Evolutionary conservation across 2,113 vertebrate genomes (phyloP).

Genomic region (Uropsilus gracilis): DNA sequence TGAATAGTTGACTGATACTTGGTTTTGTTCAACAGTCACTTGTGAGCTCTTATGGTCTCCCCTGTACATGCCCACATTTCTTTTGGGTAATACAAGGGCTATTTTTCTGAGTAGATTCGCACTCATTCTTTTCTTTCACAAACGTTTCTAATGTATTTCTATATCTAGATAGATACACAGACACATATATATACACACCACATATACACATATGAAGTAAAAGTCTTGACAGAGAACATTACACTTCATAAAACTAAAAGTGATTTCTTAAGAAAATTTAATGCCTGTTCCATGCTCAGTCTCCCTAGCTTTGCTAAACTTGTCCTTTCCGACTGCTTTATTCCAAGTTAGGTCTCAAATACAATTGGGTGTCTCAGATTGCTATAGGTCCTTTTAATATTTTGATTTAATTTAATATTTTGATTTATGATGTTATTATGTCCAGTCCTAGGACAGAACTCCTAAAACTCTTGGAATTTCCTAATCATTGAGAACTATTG

Average conservation of each 20-base stretch:
- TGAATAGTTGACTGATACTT: background rate
- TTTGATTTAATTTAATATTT: background rate
- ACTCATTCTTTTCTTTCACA: background rate
- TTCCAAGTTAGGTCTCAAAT: background rate
- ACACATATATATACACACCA: no score
- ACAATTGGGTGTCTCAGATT: background rate
- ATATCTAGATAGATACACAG: no score
- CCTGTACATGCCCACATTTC: background rate
- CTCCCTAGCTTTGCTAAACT: background rate
- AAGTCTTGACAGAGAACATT: background rate
- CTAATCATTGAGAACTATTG: background rate
- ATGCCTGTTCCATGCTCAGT: background rate
- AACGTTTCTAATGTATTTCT: background rate
- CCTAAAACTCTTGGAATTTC: background rate
- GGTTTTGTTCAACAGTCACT: background rate
- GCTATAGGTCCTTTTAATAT: background rate
- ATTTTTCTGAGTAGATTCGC: background rate
- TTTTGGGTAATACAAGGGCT: background rate
- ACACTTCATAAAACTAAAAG: conserved; percentile 8
- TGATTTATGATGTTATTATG: background rate
- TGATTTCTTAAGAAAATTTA: conserved; percentile 1
- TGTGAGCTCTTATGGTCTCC: background rate
- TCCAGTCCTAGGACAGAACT: background rate
- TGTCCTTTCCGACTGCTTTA: background rate
- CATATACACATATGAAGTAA: background rate